These are phyloP conservation scores for Caenorhabditis uteleia DNA, from an alignment of 2,888 invertebrate genomes.

Conservation along the genomic window DNA sequence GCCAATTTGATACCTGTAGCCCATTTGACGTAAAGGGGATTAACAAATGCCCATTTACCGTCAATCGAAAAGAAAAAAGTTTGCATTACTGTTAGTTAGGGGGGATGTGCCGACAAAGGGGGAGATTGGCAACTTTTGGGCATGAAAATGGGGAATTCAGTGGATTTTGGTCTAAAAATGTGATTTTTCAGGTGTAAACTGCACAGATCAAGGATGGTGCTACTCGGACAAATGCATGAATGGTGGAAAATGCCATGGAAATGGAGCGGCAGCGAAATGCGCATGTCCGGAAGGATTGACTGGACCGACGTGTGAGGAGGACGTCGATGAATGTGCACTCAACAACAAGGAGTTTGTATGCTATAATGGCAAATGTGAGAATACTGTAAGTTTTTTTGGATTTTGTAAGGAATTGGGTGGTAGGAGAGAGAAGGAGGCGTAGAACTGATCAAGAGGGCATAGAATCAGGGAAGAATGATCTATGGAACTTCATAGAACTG, in stretches of 20 bases:
- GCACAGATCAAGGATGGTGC: slow-evolving; percentile 12
- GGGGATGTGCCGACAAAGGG: no score
- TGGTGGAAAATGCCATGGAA: slow-evolving; percentile 39
- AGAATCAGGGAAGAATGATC: no score
- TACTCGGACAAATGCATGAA: slow-evolving; percentile 30
- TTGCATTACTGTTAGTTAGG: no score
- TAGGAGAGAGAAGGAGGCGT: slow-evolving; percentile 4
- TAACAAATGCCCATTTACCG: no score
- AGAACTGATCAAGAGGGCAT: no score
- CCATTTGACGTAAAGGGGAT: no score
- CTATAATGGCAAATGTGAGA: slow-evolving; percentile 10
- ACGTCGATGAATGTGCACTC: slow-evolving; percentile 70
- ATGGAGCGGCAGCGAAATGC: slow-evolving; percentile 12
- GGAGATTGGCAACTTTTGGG: no score
- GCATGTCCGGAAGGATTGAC: slow-evolving; percentile 30
- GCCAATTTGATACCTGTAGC: no score
- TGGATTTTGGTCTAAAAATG: no score
- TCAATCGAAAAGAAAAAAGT: no score
- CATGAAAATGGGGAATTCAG: no score
- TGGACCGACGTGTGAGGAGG: slow-evolving; percentile 78
- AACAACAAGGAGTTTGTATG: slow-evolving; percentile 73
- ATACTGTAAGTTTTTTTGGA: slow-evolving; percentile 19
- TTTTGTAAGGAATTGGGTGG: slow-evolving; percentile 18
- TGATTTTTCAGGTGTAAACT: slow-evolving; percentile 18
- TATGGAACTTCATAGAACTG: no score